A percentile compares a stretch with the other conserved stretches of the same genome.
These are phyloP conservation scores for Larimichthys crocea DNA, from an alignment of 2,113 vertebrate genomes.

Conservation along the genomic window DNA sequence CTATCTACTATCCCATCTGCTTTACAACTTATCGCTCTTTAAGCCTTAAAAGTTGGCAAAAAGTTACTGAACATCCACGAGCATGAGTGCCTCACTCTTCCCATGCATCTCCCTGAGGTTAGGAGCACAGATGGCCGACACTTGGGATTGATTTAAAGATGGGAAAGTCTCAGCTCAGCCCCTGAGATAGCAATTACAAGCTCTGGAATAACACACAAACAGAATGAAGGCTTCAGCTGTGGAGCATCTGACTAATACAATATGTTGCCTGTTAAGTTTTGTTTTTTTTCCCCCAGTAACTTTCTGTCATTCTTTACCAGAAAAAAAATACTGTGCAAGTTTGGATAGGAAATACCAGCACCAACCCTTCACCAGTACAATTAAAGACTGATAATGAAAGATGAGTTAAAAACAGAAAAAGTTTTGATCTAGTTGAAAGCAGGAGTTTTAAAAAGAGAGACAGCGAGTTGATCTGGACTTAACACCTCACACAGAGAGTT, in stretches of 20 bases:
- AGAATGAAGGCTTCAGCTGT: background rate
- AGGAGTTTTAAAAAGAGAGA: background rate
- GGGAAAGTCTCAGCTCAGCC: slow-evolving; percentile 38
- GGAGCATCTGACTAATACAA: slow-evolving; percentile 39
- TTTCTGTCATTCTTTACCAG: slow-evolving; percentile 13
- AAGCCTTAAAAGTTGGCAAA: slow-evolving; percentile 44
- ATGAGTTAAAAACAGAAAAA: background rate
- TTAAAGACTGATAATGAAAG: background rate
- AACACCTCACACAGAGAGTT: slow-evolving; percentile 50
- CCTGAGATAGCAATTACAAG: slow-evolving; percentile 37
- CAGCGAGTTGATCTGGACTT: slow-evolving; percentile 47
- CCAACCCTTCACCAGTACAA: background rate
- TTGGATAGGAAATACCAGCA: background rate
- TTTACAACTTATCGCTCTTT: slow-evolving; percentile 40
- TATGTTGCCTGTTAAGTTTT: background rate
- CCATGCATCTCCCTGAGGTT: background rate
- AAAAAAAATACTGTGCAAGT: slow-evolving; percentile 1
- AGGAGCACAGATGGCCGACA: slow-evolving; percentile 70
- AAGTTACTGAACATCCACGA: slow-evolving; percentile 56
- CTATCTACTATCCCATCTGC: slow-evolving; percentile 51
- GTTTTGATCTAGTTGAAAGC: background rate
- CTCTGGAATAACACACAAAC: slow-evolving; percentile 37
- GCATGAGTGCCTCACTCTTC: slow-evolving; percentile 30
- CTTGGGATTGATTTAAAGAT: slow-evolving; percentile 58
- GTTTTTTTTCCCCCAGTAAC: background rate